Evolutionary conservation across 1,140 invertebrate species (phyloP).

Genomic region (Carcinoscorpius rotundicauda): DNA sequence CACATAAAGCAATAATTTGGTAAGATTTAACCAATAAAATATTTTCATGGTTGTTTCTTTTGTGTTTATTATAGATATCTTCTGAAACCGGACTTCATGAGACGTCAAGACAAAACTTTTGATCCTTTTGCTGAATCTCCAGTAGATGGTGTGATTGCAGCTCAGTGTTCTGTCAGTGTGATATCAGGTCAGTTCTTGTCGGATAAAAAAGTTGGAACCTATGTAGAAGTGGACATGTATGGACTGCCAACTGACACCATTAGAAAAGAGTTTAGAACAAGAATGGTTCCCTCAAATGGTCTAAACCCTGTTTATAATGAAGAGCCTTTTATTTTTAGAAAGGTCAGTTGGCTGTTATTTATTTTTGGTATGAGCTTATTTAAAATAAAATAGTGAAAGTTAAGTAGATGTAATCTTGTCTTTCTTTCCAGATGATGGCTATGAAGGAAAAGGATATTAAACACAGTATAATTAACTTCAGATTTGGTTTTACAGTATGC

Average conservation of each 20-base stretch:
- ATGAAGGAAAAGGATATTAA: no score
- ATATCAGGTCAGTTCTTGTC: slow-evolving; percentile 99
- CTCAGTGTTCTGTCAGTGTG: slow-evolving; percentile 92
- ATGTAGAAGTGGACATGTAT: slow-evolving; percentile 99
- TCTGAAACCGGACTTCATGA: slow-evolving; percentile 98
- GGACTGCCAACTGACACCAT: slow-evolving; percentile 98
- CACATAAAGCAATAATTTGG: no score
- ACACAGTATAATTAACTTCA: no score
- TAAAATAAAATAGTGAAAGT: no score
- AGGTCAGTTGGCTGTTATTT: slow-evolving; percentile 44
- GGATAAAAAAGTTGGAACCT: slow-evolving; percentile 96
- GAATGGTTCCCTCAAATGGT: slow-evolving; percentile 91
- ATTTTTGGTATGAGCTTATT: no score
- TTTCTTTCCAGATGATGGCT: no score
- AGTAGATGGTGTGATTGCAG: slow-evolving; percentile 98
- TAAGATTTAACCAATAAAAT: no score
- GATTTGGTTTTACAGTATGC: no score
- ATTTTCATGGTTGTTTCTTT: no score
- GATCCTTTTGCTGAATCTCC: slow-evolving; percentile 99
- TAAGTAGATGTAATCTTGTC: no score
- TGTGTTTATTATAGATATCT: slow-evolving; percentile 46
- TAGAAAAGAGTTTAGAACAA: slow-evolving; percentile 91
- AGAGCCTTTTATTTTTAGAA: slow-evolving; percentile 94
- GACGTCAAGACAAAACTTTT: slow-evolving; percentile 86
- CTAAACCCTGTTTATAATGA: slow-evolving; percentile 97